These are phyloP conservation scores for Gymnoscopelus microlampas DNA, from an alignment of 2,797 vertebrate species.

Conservation along the genomic window DNA sequence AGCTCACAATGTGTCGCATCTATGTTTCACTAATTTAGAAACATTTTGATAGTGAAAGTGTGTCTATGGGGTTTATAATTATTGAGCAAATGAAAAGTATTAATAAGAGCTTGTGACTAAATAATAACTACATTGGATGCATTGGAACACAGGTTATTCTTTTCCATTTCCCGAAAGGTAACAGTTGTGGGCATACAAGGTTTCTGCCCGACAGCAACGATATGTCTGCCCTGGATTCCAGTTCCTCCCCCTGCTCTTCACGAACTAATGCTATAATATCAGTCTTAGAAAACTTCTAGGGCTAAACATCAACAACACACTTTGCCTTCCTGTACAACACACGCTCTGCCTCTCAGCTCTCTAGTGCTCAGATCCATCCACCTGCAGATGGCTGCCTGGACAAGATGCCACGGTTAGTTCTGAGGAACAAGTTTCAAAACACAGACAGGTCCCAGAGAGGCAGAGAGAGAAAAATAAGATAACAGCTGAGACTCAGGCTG, in stretches of 20 bases:
- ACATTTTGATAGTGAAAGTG: too few species aligned
- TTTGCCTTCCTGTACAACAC: constrained; percentile 15
- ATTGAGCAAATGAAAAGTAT: too few species aligned
- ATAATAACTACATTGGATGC: too few species aligned
- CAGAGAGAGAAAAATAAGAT: constrained; percentile 72
- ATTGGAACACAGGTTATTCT: too few species aligned
- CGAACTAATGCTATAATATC: constrained; percentile 11
- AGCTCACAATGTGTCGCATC: too few species aligned
- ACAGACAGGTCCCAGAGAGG: constrained; percentile 66
- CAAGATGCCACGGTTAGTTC: constrained; percentile 66
- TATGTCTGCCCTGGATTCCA: background rate
- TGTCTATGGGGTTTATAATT: too few species aligned
- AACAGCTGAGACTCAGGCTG: constrained; percentile 81
- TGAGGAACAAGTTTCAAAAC: constrained; percentile 67
- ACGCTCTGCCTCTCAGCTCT: constrained; percentile 38
- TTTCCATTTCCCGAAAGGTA: too few species aligned
- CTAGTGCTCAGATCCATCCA: constrained; percentile 49
- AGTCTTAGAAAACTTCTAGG: constrained; percentile 17
- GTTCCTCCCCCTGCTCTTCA: constrained; percentile 15
- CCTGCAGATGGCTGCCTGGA: constrained; percentile 75
- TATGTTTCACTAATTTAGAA: too few species aligned
- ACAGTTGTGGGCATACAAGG: too few species aligned
- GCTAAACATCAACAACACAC: constrained; percentile 4
- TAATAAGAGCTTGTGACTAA: too few species aligned
- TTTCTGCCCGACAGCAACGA: too few species aligned